Evolutionary conservation across 2,113 vertebrate species (phyloP).

Genomic region (Gulo gulo): DNA sequence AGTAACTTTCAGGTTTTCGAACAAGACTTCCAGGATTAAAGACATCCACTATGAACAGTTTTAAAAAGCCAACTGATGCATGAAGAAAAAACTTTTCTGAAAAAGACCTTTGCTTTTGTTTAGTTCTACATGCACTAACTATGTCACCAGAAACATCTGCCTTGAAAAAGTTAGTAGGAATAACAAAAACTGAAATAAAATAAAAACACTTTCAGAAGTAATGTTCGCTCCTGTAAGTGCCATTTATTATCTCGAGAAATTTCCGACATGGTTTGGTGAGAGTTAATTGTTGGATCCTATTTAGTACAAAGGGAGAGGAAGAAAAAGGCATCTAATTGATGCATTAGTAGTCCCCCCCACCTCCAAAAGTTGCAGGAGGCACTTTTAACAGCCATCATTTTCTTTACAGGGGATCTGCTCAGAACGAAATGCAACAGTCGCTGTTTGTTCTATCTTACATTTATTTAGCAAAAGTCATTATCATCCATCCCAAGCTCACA

Average conservation of each 20-base stretch:
- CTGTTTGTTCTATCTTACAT: not conserved
- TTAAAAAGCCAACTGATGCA: conserved; percentile 49
- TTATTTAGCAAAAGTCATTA: conserved; percentile 45
- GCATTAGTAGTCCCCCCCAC: conserved; percentile 4
- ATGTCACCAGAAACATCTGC: conserved; percentile 55
- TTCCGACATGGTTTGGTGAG: not conserved
- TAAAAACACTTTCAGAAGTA: conserved; percentile 30
- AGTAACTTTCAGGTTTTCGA: conserved; percentile 44
- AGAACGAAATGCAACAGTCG: conserved; percentile 21
- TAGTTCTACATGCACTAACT: conserved; percentile 12
- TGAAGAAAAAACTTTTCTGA: conserved; percentile 35
- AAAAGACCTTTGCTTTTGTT: conserved; percentile 52
- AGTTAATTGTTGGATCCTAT: conserved; percentile 1
- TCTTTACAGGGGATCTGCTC: conserved; percentile 47
- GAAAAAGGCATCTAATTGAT: conserved; percentile 15
- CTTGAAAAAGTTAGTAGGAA: conserved; percentile 27
- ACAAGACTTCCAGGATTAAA: conserved; percentile 36
- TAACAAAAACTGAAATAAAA: not conserved
- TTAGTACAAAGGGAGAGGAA: conserved; percentile 13
- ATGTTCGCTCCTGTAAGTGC: not conserved
- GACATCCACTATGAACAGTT: conserved; percentile 6
- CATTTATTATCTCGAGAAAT: not conserved
- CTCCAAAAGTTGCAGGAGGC: conserved; percentile 38
- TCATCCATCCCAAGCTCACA: not conserved
- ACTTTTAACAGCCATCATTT: conserved; percentile 54